phyloP scores from a whole-genome alignment of 2,888 invertebrate species.

The Dicyrtomina minuta region DNA sequence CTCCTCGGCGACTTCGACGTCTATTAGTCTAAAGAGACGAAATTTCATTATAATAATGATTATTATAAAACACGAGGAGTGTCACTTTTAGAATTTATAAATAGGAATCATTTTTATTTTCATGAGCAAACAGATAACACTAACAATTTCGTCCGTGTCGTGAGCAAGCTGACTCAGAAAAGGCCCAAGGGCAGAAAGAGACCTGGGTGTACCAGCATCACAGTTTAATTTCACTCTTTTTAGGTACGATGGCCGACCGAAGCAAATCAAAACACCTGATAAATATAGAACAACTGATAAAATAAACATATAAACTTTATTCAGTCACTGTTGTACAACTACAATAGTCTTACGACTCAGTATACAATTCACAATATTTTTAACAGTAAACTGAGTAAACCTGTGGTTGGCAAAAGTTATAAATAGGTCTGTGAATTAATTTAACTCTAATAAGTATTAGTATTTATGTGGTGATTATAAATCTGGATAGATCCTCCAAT shows the following conservation, averaged over 20 bases:
- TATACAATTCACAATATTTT: background rate
- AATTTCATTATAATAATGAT: background rate
- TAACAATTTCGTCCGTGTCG: conserved; percentile 36
- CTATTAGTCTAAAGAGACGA: conserved; percentile 9
- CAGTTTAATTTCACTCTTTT: conserved; percentile 65
- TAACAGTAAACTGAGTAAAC: background rate
- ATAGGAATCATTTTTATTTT: conserved; percentile 1
- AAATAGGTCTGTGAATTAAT: too few relatives aligned
- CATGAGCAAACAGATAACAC: background rate
- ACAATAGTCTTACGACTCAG: too few relatives aligned
- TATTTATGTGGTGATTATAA: too few relatives aligned
- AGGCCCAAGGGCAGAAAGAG: conserved; percentile 70
- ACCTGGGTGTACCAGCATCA: conserved; percentile 76
- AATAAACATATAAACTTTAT: background rate
- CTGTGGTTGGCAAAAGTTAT: too few relatives aligned
- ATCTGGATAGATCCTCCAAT: too few relatives aligned
- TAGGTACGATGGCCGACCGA: conserved; percentile 71
- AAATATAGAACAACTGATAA: conserved; percentile 24
- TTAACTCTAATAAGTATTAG: too few relatives aligned
- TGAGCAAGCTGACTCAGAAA: conserved; percentile 49
- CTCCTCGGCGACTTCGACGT: conserved; percentile 38
- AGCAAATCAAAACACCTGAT: conserved; percentile 73
- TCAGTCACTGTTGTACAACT: too few relatives aligned
- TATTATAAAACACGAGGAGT: background rate
- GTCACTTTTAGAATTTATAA: background rate